phyloP scores from a whole-genome alignment of 2,113 vertebrate genomes.

The Gallinago undulata region DNA sequence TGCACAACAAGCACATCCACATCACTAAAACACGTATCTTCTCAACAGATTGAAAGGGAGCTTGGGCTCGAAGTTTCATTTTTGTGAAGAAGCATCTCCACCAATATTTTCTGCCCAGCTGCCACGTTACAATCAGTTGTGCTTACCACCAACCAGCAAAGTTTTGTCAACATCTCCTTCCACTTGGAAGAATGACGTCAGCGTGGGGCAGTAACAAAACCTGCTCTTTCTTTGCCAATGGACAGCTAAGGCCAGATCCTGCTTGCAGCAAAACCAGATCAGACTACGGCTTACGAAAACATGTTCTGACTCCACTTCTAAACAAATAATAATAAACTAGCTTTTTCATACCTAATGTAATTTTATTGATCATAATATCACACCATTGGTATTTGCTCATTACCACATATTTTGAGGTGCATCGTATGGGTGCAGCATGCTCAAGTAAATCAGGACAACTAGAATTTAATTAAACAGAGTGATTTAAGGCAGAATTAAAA shows the following conservation, averaged over 20 bases:
- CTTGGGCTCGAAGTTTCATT: neutral
- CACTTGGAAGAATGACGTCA: neutral
- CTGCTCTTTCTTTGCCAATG: neutral
- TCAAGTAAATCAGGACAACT: neutral
- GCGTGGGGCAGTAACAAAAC: neutral
- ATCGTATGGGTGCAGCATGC: fast-evolving
- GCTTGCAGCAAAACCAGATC: neutral
- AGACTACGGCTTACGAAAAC: neutral
- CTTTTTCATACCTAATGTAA: neutral
- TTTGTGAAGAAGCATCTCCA: neutral
- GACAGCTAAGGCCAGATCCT: neutral
- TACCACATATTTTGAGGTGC: neutral
- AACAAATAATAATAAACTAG: neutral
- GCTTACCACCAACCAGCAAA: neutral
- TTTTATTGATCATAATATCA: neutral
- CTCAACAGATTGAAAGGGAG: neutral
- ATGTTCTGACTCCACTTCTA: neutral
- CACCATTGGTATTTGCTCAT: neutral
- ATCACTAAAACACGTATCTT: neutral
- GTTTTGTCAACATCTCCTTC: neutral
- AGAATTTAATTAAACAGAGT: neutral
- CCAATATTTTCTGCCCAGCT: neutral
- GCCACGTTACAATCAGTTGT: neutral
- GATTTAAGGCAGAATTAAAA: neutral
- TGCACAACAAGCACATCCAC: neutral